Percentiles rank a stretch among this genome's conserved stretches.
These are phyloP conservation scores for Galerucella calmariensis DNA, from an alignment of 2,888 invertebrate species.

Conservation along the genomic window DNA sequence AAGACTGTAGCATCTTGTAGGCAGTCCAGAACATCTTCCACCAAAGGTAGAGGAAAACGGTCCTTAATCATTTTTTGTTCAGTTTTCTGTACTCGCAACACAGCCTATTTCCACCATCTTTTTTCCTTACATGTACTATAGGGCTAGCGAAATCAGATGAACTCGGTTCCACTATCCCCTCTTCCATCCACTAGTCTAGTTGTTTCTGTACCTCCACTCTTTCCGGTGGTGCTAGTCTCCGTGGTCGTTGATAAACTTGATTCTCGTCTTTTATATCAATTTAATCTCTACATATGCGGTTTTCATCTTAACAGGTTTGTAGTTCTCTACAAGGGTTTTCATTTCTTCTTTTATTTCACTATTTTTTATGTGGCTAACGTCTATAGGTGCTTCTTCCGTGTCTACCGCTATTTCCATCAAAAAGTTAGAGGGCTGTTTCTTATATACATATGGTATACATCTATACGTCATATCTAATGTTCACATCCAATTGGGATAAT, in stretches of 20 bases:
- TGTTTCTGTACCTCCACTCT: background rate
- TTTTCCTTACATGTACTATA: slow-evolving; percentile 38
- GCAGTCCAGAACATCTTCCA: slow-evolving; percentile 57
- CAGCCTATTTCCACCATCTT: slow-evolving; percentile 35
- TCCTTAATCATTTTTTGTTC: slow-evolving; percentile 42
- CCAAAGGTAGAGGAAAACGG: slow-evolving; percentile 56
- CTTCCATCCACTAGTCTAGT: background rate
- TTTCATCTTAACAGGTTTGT: background rate
- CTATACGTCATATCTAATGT: too few species aligned
- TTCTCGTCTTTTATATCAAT: background rate
- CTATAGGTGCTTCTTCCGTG: background rate
- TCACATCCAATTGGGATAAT: too few species aligned
- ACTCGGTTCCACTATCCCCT: slow-evolving; percentile 44
- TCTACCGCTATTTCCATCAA: too few species aligned
- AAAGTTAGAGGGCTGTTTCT: too few species aligned
- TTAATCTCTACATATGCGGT: background rate
- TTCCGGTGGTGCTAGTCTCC: background rate
- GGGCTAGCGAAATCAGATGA: slow-evolving; percentile 45
- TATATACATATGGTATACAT: too few species aligned
- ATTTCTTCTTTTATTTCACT: background rate
- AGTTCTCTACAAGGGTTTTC: background rate
- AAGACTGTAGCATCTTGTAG: slow-evolving; percentile 46
- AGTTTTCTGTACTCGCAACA: slow-evolving; percentile 39
- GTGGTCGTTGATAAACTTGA: background rate
- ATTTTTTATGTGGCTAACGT: background rate